These are phyloP conservation scores for Mirza zaza DNA, from an alignment of 2,113 vertebrate species.

Conservation along the genomic window DNA sequence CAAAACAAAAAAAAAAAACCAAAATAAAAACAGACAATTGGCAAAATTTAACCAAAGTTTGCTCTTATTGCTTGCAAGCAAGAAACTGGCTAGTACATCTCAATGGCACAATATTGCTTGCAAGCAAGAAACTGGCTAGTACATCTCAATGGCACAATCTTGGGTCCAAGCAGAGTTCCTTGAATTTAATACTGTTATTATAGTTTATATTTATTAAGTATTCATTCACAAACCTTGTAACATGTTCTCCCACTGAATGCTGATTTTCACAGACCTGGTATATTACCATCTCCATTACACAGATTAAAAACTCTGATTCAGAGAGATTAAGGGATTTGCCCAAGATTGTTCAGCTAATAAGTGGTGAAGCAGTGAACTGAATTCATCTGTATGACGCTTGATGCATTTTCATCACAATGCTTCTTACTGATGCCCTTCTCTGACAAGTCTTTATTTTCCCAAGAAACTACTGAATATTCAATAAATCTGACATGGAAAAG, in stretches of 20 bases:
- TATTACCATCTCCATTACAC: not conserved
- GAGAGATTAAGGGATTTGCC: slow-evolving; percentile 25
- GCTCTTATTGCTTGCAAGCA: not conserved
- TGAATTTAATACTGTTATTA: not conserved
- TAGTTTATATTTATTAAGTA: not conserved
- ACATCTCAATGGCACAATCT: not conserved
- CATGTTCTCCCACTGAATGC: not conserved
- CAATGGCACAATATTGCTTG: not conserved
- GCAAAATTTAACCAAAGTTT: not conserved
- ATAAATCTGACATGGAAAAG: not conserved
- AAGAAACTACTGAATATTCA: not conserved
- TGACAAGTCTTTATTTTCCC: not conserved
- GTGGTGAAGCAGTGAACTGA: not conserved
- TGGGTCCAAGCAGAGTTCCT: not conserved
- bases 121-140: not conserved
- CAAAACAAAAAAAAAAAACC: too few relatives aligned
- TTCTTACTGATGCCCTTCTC: not conserved
- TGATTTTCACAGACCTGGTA: not conserved
- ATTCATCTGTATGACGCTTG: not conserved
- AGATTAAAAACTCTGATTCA: slow-evolving; percentile 20
- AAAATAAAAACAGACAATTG: not conserved
- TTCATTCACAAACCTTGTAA: not conserved
- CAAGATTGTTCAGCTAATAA: not conserved
- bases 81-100: not conserved
- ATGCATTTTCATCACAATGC: not conserved